phyloP scores from a whole-genome alignment of 2,888 invertebrate genomes.

The Harmothoe impar region DNA sequence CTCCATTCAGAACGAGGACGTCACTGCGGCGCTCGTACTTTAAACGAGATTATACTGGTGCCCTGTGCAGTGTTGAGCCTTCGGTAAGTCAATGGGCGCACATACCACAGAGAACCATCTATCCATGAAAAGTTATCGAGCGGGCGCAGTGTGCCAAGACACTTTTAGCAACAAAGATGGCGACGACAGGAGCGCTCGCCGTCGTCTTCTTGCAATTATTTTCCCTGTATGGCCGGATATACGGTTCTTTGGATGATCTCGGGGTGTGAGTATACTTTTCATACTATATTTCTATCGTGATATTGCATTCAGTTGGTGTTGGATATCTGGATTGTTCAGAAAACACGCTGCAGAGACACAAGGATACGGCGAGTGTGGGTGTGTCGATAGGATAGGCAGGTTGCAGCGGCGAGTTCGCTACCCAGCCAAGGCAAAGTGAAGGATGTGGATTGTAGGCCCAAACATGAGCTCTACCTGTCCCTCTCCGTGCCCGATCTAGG shows the following conservation, averaged over 20 bases:
- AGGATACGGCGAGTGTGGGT: neutral
- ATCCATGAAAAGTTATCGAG: no score
- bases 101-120: no score
- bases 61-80: no score
- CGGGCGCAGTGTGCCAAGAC: neutral
- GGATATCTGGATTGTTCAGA: neutral
- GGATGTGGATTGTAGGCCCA: no score
- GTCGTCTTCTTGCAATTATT: slow-evolving; percentile 18
- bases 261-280: slow-evolving; percentile 16
- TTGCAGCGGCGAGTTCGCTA: neutral
- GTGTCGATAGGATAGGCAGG: neutral
- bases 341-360: neutral
- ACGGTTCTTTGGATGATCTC: slow-evolving; percentile 22
- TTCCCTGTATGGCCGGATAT: slow-evolving; percentile 29
- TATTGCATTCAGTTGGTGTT: neutral
- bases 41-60: no score
- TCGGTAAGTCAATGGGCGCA: no score
- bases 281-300: neutral
- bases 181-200: neutral
- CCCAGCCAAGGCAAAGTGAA: neutral
- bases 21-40: neutral
- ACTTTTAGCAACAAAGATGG: slow-evolving; percentile 42
- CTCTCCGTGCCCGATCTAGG: no score
- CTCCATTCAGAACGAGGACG: slow-evolving; percentile 11
- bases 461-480: no score